Percentiles rank a stretch among this genome's conserved stretches.
Conservation (phyloP, 2,888 invertebrate genomes). For the Eledone cirrhosa region DNA sequence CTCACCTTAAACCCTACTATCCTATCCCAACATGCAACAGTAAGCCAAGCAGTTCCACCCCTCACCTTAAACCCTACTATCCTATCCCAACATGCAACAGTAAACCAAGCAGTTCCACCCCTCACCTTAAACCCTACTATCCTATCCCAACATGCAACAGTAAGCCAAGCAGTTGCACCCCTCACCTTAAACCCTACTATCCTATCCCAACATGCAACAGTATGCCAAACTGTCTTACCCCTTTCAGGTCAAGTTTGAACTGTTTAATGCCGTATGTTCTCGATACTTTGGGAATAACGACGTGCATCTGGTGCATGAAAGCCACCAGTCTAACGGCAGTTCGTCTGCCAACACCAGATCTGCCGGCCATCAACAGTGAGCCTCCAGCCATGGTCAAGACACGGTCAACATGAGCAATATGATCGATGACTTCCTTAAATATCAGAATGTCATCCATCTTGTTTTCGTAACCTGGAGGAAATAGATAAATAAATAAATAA, state of each 20-base stretch:
- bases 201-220: too few species aligned
- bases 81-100: too few species aligned
- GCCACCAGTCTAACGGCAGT: constrained; percentile 81
- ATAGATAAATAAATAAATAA: too few species aligned
- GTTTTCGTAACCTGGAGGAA: constrained; percentile 75
- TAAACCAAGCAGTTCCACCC: too few species aligned
- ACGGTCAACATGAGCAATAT: constrained; percentile 75
- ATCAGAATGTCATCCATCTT: constrained; percentile 74
- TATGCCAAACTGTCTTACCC: constrained; percentile 69
- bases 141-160: too few species aligned
- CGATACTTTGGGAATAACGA: constrained; percentile 71
- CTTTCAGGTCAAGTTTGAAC: constrained; percentile 82
- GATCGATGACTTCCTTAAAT: constrained; percentile 75
- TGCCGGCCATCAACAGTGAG: constrained; percentile 78
- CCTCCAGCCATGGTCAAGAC: constrained; percentile 74
- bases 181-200: too few species aligned
- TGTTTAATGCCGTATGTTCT: constrained; percentile 73
- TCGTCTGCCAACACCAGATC: constrained; percentile 82
- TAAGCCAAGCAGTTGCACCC: too few species aligned
- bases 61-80: too few species aligned
- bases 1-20: too few species aligned
- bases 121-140: too few species aligned
- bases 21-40: too few species aligned
- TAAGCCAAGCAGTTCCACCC: too few species aligned
- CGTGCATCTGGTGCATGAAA: constrained; percentile 76